phyloP scores from a whole-genome alignment of 2,113 vertebrate genomes.

The Calonectris borealis region DNA sequence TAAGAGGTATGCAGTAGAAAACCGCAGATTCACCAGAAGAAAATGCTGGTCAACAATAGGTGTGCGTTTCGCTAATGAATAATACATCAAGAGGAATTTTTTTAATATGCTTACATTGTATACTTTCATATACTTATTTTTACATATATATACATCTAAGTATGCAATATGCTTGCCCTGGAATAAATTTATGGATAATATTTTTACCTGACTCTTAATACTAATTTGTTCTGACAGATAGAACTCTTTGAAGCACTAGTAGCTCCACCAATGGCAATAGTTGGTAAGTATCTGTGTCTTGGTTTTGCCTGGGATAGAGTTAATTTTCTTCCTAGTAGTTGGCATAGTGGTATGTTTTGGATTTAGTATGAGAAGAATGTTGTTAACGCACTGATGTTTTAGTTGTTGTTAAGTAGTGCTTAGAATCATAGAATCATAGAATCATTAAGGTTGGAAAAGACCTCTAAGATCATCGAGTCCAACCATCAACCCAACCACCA shows the following conservation, averaged over 20 bases:
- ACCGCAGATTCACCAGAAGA: neutral
- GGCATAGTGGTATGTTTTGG: no score
- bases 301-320: no score
- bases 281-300: neutral
- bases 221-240: neutral
- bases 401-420: no score
- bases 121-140: neutral
- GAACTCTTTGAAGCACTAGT: neutral
- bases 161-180: neutral
- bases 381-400: no score
- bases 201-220: neutral
- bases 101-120: neutral
- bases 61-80: neutral
- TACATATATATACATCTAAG: neutral
- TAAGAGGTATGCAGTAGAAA: neutral
- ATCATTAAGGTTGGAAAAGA: no score
- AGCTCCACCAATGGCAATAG: neutral
- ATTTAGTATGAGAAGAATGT: no score
- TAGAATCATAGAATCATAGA: no score
- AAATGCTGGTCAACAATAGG: neutral
- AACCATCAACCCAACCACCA: no score
- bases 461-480: no score
- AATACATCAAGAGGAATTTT: neutral
- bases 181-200: neutral
- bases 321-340: no score